These are phyloP conservation scores for Laspeyria flexula DNA, from an alignment of 2,888 invertebrate species.

Conservation along the genomic window DNA sequence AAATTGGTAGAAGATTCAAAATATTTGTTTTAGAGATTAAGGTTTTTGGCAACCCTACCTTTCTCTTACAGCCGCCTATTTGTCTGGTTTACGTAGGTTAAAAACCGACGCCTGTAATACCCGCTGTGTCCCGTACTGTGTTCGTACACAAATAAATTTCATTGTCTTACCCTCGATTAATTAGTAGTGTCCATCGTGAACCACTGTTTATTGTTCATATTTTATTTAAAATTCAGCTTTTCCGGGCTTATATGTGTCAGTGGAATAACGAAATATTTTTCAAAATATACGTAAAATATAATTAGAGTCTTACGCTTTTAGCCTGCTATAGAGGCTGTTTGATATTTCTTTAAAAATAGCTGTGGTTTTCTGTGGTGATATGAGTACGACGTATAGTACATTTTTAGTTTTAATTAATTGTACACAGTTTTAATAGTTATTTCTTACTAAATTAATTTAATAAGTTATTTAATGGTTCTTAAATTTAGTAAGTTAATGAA, in stretches of 20 bases:
- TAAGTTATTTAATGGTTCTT: no score
- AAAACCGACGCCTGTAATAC: conserved; percentile 46
- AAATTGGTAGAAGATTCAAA: no score
- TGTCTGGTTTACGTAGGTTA: conserved; percentile 59
- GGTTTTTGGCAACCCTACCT: conserved; percentile 29
- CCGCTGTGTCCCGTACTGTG: conserved; percentile 21
- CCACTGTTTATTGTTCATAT: conserved; percentile 49
- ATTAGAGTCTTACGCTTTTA: not conserved
- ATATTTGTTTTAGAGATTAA: not conserved
- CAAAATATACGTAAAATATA: not conserved
- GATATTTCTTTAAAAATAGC: no score
- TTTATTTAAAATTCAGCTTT: conserved; percentile 40
- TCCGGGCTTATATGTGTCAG: conserved; percentile 7
- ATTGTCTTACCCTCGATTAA: conserved; percentile 57
- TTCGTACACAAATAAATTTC: conserved; percentile 58
- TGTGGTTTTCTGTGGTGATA: no score
- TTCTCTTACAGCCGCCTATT: conserved; percentile 52
- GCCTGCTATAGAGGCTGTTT: not conserved
- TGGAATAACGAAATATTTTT: not conserved
- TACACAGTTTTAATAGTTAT: no score
- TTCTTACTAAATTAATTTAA: no score
- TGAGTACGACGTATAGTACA: no score
- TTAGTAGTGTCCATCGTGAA: conserved; percentile 54
- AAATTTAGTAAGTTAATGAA: no score
- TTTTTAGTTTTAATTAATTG: no score